A percentile compares a stretch with the other conserved stretches of the same genome.
phyloP scores from a whole-genome alignment of 2,888 invertebrate species.

The Coenonympha arcania region DNA sequence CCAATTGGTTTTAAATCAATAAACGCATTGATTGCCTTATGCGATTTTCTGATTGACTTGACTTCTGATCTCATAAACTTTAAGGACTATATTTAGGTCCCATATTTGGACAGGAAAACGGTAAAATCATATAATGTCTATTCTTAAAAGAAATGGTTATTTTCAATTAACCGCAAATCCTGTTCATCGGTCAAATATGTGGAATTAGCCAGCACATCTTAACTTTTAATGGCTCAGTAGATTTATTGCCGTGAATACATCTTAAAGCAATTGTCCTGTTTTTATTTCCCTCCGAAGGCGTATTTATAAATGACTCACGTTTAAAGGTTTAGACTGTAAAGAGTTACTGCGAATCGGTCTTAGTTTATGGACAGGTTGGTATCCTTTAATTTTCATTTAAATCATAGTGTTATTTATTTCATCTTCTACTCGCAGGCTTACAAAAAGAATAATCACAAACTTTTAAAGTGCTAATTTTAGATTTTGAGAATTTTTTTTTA shows the following conservation, averaged over 20 bases:
- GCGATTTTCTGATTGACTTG: too few relatives aligned
- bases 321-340: background rate
- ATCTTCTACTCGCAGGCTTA: too few relatives aligned
- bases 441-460: too few relatives aligned
- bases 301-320: slow-evolving; percentile 5
- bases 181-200: background rate
- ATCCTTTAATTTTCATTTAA: slow-evolving; percentile 6
- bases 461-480: too few relatives aligned
- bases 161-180: slow-evolving; percentile 1
- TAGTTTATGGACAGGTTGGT: slow-evolving; percentile 7
- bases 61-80: too few relatives aligned
- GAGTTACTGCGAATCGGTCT: background rate
- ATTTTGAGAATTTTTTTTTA: too few relatives aligned
- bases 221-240: slow-evolving; percentile 1
- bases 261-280: background rate
- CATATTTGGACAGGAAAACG: too few relatives aligned
- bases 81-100: too few relatives aligned
- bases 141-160: too few relatives aligned
- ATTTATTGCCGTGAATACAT: slow-evolving; percentile 6
- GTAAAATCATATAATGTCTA: too few relatives aligned
- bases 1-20: too few relatives aligned
- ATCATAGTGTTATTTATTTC: background rate
- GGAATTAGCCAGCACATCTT: background rate
- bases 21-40: too few relatives aligned
- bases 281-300: background rate